Percentiles rank a stretch among this genome's conserved stretches.
phyloP scores from a whole-genome alignment of 2,888 invertebrate genomes.

The Dryadula phaetusa region DNA sequence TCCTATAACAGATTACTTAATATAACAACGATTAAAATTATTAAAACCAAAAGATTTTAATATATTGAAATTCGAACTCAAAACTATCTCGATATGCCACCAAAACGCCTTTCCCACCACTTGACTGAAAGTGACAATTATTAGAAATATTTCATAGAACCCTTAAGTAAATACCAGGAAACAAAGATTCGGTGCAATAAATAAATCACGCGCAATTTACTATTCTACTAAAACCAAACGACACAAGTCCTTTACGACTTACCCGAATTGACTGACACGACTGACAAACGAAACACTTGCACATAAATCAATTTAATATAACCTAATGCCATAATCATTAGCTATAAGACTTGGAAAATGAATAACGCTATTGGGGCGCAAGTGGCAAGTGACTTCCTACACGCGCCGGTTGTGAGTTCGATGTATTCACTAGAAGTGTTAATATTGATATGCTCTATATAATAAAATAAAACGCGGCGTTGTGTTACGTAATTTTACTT shows the following conservation, averaged over 20 bases:
- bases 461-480: neutral
- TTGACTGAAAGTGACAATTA: neutral
- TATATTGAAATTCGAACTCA: no score
- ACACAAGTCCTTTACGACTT: constrained; percentile 56
- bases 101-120: no score
- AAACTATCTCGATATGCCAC: no score
- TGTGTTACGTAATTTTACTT: constrained; percentile 50
- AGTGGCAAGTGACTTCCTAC: no score
- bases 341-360: constrained; percentile 38
- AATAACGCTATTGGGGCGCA: no score
- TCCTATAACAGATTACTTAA: no score
- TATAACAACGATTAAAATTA: no score
- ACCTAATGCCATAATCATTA: constrained; percentile 66
- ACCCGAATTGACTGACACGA: constrained; percentile 63
- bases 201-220: constrained; percentile 65
- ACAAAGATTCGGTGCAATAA: constrained; percentile 50
- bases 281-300: constrained; percentile 69
- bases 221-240: constrained; percentile 41
- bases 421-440: no score
- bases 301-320: constrained; percentile 79
- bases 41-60: no score
- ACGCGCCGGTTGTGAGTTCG: no score
- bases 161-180: constrained; percentile 52
- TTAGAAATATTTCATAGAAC: neutral
- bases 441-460: no score